Base-by-base conservation (phyloP, 2,113 vertebrate genomes). In the Anoplopoma fimbria region DNA sequence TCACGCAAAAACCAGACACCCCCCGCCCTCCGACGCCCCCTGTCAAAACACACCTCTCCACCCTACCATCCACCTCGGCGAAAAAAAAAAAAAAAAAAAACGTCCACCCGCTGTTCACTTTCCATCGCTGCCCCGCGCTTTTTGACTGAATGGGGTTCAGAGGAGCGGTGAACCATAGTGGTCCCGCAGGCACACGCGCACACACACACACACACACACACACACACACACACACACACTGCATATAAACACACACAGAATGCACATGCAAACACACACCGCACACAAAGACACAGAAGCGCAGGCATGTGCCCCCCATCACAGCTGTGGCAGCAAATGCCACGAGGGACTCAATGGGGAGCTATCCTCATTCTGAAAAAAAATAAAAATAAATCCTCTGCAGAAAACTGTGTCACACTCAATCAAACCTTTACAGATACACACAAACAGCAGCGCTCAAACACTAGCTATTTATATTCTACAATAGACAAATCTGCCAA, bases 81-180 rank as follows among this genome's bases (percentile, higher is more conserved):
- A 76, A n/a, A n/a, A n/a, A n/a, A n/a, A n/a, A n/a, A n/a, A n/a
- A n/a, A n/a, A n/a, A n/a, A n/a, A n/a, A n/a, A n/a, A 27, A 75
- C 23, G 27, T 87, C 65, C 63, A 62, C 63, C 81, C 31, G 21
- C 86, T 84, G 82, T 53, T 84, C 84, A 71, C 62, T 83, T 82
- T 83, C 84, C 81, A 80, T 79, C 31, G 23, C 72, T 62, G 78
- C 63, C 47, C 47, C 27, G 1, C 13, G 51, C 82, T 81, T 84
- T n/a, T 74, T 84, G 34, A 74, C 80, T 87, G 79, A 88, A 90
- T 74, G 75, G 72, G 86, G 84, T 89, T 90, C 68, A 72, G 73
- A 65, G 45, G 65, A 81, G 86, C 70, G 2, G 74, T 86, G 83
- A 92, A 86, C 85, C 79, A 13, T 53, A n/a, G 79, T 42, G 23